Evolutionary conservation across 2,113 vertebrate species (phyloP).

Genomic region (Myrmecobius fasciatus): DNA sequence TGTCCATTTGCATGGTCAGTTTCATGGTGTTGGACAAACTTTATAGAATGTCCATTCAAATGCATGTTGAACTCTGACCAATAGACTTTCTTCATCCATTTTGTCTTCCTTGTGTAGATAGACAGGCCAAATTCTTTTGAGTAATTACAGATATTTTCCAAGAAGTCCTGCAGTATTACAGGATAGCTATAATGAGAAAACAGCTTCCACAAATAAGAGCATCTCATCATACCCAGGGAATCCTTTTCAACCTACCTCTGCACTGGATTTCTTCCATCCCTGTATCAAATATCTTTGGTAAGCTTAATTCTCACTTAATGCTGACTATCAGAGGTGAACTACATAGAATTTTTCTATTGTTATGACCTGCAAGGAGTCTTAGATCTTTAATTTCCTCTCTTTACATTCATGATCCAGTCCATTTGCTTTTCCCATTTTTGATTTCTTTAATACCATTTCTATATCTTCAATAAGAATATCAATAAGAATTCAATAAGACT

Average conservation of each 20-base stretch:
- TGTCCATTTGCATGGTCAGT: neutral
- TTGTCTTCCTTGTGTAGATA: neutral
- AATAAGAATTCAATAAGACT: too few relatives aligned
- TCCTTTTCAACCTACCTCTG: neutral
- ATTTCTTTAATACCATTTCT: neutral
- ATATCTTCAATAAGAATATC: neutral
- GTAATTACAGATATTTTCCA: neutral
- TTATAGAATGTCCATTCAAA: neutral
- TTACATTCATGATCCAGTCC: neutral
- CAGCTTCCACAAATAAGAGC: neutral
- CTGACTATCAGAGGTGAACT: neutral
- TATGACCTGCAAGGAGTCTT: neutral
- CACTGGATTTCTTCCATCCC: neutral
- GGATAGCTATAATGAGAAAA: neutral
- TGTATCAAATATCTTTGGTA: neutral
- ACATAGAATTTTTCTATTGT: neutral
- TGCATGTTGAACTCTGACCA: neutral
- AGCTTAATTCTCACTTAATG: neutral
- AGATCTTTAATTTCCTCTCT: neutral
- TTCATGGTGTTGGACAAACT: neutral
- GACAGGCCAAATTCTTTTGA: neutral
- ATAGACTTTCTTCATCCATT: neutral
- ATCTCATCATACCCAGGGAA: neutral
- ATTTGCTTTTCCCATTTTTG: neutral
- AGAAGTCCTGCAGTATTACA: neutral